These are phyloP conservation scores for Eospalax fontanierii DNA, from an alignment of 2,797 vertebrate genomes.

Conservation along the genomic window DNA sequence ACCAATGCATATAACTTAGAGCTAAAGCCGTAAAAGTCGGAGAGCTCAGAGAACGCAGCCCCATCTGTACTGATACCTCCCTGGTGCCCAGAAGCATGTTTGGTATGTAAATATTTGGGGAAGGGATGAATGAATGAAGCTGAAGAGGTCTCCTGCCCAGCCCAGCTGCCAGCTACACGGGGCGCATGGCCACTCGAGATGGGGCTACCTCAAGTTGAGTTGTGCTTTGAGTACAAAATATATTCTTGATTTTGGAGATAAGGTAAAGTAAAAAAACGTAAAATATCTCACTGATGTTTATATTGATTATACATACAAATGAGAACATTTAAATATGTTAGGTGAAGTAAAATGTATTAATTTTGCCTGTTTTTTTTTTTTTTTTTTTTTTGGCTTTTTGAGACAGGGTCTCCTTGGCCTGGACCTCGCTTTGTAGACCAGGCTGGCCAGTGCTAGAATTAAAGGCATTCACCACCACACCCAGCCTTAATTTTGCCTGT, in stretches of 20 bases:
- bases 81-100: neutral
- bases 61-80: neutral
- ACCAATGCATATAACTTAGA: too few species aligned
- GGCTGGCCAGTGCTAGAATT: too few species aligned
- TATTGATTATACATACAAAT: constrained; percentile 47
- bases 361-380: constrained; percentile 9
- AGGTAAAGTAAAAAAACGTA: constrained; percentile 16
- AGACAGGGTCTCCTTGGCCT: neutral
- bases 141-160: neutral
- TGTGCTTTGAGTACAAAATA: neutral
- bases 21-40: neutral
- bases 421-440: neutral
- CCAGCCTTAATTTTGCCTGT: too few species aligned
- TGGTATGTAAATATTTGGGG: neutral
- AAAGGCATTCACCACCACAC: too few species aligned
- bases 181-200: constrained; percentile 1
- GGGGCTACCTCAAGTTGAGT: neutral
- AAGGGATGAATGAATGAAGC: neutral
- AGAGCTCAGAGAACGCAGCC: neutral
- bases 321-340: constrained; percentile 16
- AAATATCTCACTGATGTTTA: neutral
- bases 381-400: neutral
- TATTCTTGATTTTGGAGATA: constrained; percentile 48
- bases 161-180: neutral
- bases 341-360: constrained; percentile 51